Base-by-base conservation (phyloP, 2,113 vertebrate genomes). In the Vimba vimba region DNA sequence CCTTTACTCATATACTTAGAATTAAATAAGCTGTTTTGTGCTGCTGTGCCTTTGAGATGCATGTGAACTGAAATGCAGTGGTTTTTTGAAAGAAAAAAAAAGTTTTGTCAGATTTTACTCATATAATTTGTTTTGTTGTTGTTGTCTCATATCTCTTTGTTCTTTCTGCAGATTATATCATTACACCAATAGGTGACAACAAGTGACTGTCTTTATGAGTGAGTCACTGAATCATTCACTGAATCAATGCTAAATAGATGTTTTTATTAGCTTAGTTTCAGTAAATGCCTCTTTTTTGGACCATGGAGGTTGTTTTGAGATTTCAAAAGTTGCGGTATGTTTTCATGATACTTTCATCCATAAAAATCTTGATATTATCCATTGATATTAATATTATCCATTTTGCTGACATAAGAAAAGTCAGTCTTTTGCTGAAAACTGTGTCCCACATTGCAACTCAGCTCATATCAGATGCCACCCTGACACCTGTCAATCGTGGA, bases 401-500 rank as follows among this genome's bases (percentile, higher is more conserved):
- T 52, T 52, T 76, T 64, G 3, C 3, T 25, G 36, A 25, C 39
- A 64, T 23, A 45, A 80, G n/a, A 78, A 78, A 78, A 19, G 50
- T 57, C 17, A 36, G 85, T 94, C 94, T 93, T 94, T 93, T 94
- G 94, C 52, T n/a, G 21, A 57, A 71, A 76, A 68, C 85, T 82
- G 69, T 47, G 19, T 57, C n/a, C 8, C 30, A 25, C 13, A 1
- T 59, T 25, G 3, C 52, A 68, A 13, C 23, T 75, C 17, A 19
- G 89, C 90, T 91, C 90, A 92, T 91, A 39, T 94, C 93, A 94
- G 94, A 94, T 92, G 90, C 89, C 93, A 92, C 95, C 95, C 95
- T 93, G 92, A 91, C 94, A 94, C 94, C 93, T 96, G 96, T 96
- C 95, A 95, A 91, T 95, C 94, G 95, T 92, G 95, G 94, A 94